Base-by-base conservation (phyloP, 1,140 invertebrate genomes). In the Cydia fagiglandana region DNA sequence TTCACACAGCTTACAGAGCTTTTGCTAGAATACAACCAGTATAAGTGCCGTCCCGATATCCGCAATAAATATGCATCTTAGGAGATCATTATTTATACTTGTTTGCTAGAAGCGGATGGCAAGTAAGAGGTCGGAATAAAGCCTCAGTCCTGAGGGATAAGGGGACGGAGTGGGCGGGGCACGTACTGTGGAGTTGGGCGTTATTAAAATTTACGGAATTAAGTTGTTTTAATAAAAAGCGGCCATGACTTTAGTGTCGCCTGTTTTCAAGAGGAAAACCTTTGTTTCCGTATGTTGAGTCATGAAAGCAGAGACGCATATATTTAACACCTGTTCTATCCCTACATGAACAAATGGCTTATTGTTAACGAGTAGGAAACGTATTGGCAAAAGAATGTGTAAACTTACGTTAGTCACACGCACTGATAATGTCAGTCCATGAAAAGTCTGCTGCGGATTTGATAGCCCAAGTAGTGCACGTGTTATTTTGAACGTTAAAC, bases 61-160 rank as follows among this genome's bases (percentile, higher is more conserved):
- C n/a, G 50, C 12, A 53, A n/a, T n/a, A 53, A 6, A n/a, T 53
- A 17, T 53, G 50, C n/a, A 7, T 17, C 15, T 20, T n/a, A 7
- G 56, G 56, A 61, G 56, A 53, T 61, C 56, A 61, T 12, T 7
- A 61, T 61, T 61, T 12, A 24, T 61, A 24, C 20, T 24, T n/a
- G 56, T 5, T 61, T 7, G 56, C 56, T 20, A 10, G 20, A 61
- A n/a, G 20, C 20, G 56, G 9, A 6, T 61, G 7, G n/a, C 12
- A 20, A 7, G 56, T 61, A 24, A 12, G 20, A 7, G 17, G 2
- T 24, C 6, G 20, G 56, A 61, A 61, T 3, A 85, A 86, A 86
- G 79, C 79, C 77, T 79, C 76, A 68, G 80, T 83, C 80, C 81
- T 80, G 68, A 75, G 77, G 81, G 81, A 82, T 77, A 80, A 75